Conservation (phyloP, 2,888 invertebrate genomes). For the Mythimna impura region DNA sequence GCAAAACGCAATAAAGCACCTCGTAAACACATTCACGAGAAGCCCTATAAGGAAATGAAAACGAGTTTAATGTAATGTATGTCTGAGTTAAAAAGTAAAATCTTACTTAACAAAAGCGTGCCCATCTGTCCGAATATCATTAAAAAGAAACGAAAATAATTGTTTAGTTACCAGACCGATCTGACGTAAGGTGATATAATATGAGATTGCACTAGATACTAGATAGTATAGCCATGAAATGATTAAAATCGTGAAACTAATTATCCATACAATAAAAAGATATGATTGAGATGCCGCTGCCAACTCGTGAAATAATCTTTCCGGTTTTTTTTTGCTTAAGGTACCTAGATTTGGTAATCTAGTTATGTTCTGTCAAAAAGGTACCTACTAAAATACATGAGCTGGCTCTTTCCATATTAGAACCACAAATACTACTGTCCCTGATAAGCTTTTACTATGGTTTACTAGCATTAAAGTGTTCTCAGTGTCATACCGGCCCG, state of each 20-base stretch:
- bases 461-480: not conserved
- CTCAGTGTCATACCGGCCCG: not conserved
- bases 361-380: not conserved
- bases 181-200: slow-evolving; percentile 37
- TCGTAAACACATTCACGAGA: slow-evolving; percentile 42
- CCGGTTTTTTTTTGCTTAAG: slow-evolving; percentile 2
- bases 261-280: slow-evolving; percentile 32
- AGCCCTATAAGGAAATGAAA: slow-evolving; percentile 32
- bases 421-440: not conserved
- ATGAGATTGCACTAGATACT: slow-evolving; percentile 32
- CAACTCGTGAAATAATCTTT: not conserved
- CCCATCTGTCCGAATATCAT: slow-evolving; percentile 35
- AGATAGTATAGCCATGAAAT: slow-evolving; percentile 11
- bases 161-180: slow-evolving; percentile 35
- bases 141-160: slow-evolving; percentile 43
- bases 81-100: slow-evolving; percentile 40
- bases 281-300: not conserved
- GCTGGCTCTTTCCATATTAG: not conserved
- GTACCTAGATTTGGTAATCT: not conserved
- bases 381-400: not conserved
- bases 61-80: slow-evolving; percentile 43
- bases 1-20: slow-evolving; percentile 37
- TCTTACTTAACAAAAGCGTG: slow-evolving; percentile 33
- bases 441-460: not conserved
- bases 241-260: slow-evolving; percentile 36